A percentile compares a stretch with the other conserved stretches of the same genome.
phyloP scores from a whole-genome alignment of 1,140 invertebrate species.

The Branchinecta lynchi region DNA sequence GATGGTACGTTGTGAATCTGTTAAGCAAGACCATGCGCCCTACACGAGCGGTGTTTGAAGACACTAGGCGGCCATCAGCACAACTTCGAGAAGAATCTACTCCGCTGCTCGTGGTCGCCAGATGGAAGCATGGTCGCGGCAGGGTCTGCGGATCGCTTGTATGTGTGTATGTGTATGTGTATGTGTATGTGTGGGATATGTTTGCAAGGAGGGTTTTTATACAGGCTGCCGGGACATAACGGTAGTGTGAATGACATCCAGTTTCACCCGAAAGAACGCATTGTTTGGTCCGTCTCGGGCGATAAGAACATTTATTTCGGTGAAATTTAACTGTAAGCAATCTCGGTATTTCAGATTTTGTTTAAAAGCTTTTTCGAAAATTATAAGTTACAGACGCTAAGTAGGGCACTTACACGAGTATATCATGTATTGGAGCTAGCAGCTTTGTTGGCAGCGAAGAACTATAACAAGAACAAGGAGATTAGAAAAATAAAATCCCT shows the following conservation, averaged over 20 bases:
- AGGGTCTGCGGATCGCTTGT: constrained; percentile 87
- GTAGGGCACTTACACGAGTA: no score
- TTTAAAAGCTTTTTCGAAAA: no score
- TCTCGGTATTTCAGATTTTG: no score
- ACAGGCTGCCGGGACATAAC: constrained; percentile 94
- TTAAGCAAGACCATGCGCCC: constrained; percentile 54
- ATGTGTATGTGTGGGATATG: constrained; percentile 95
- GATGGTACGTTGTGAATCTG: constrained; percentile 69
- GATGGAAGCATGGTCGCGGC: constrained; percentile 69
- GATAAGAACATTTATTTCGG: constrained; percentile 93
- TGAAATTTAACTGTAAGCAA: constrained; percentile 89
- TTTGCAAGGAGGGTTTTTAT: constrained; percentile 73
- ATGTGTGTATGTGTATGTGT: no score
- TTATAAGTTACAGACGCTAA: no score
- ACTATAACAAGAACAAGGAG: no score
- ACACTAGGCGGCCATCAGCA: constrained; percentile 86
- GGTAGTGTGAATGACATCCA: constrained; percentile 93
- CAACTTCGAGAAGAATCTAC: constrained; percentile 92
- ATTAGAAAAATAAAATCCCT: no score
- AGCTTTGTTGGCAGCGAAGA: no score
- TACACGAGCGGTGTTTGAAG: constrained; percentile 82
- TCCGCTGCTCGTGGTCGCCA: constrained; percentile 76
- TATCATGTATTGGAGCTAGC: no score
- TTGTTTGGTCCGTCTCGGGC: constrained; percentile 80
- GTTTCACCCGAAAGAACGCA: constrained; percentile 89